Conservation (phyloP, 2,797 vertebrate species). For the Rhodeus uyekii region DNA sequence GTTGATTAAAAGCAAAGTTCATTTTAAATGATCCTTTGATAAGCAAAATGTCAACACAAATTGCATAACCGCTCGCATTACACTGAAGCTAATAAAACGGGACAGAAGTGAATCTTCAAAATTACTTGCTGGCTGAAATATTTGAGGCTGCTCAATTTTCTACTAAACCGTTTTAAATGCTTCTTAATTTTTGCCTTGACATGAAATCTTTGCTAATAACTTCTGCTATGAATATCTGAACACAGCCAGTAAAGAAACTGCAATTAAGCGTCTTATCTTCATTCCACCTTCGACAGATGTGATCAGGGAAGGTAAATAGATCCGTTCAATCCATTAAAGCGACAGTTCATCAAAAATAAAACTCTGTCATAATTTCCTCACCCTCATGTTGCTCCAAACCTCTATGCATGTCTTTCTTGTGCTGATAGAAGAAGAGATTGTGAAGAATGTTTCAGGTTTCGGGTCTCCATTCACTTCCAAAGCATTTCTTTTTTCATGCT, state of each 20-base stretch:
- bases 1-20: too few relatives aligned
- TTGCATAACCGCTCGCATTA: neutral
- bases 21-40: neutral
- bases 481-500: neutral
- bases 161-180: neutral
- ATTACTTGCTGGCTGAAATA: neutral
- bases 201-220: neutral
- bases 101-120: neutral
- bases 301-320: constrained; percentile 59
- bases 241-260: constrained; percentile 61
- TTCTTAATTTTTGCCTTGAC: neutral
- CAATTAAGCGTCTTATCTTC: constrained; percentile 63
- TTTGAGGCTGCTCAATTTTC: neutral
- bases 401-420: neutral
- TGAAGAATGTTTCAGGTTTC: neutral
- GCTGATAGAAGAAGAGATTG: neutral
- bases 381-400: neutral
- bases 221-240: constrained; percentile 65
- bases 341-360: neutral
- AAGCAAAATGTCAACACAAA: neutral
- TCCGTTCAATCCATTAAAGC: neutral
- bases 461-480: neutral
- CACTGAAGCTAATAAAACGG: neutral
- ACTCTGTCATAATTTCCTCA: too few relatives aligned
- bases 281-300: constrained; percentile 51